Base-by-base conservation (phyloP, 2,113 vertebrate genomes). In the Empidonax traillii region DNA sequence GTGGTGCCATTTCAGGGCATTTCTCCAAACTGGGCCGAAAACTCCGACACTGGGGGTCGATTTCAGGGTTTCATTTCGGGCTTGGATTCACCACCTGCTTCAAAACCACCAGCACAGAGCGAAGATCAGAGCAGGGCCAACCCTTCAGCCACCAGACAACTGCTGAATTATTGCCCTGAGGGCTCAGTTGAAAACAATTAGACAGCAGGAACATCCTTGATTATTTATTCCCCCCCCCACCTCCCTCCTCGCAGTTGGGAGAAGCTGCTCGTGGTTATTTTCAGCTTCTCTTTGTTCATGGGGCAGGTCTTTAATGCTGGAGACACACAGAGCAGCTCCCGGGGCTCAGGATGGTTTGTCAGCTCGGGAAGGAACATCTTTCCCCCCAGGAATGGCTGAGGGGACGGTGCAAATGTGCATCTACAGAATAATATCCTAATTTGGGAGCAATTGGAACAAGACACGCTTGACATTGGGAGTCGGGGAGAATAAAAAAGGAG, bases 401-500 rank as follows among this genome's bases (percentile, higher is more conserved):
- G 69, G 43, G 66, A 49, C 12, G 31, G 37, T 17, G 24, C 46
- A 61, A 61, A 9, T 22, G 47, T 7, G 22, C 39, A 6, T 22
- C 15, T 12, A 49, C 19, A n/a, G 63, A 71, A 68, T 28, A 53
- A 94, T 16, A 59, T 63, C 86, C 85, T 67, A 55, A 94, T 71
- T 85, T 81, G 62, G 90, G 95, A 97, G 96, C 95, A 96, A 94
- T 61, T 94, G 90, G 37, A 75, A 86, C 62, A 87, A 92, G 84
- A 85, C 37, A 56, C 14, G 81, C 49, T 44, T 43, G 75, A 49
- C 75, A 46, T 35, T 77, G 10, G 8, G 43, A 67, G 58, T 33
- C 71, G 11, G 72, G 55, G 86, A 82, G 87, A 94, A 94, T 71
- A 65, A 75, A 78, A 78, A 89, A 62, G 46, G 75, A 65, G 49